A percentile compares a stretch with the other conserved stretches of the same genome.
These are phyloP conservation scores for Lichenostomus cassidix DNA, from an alignment of 2,113 vertebrate species.

Conservation along the genomic window DNA sequence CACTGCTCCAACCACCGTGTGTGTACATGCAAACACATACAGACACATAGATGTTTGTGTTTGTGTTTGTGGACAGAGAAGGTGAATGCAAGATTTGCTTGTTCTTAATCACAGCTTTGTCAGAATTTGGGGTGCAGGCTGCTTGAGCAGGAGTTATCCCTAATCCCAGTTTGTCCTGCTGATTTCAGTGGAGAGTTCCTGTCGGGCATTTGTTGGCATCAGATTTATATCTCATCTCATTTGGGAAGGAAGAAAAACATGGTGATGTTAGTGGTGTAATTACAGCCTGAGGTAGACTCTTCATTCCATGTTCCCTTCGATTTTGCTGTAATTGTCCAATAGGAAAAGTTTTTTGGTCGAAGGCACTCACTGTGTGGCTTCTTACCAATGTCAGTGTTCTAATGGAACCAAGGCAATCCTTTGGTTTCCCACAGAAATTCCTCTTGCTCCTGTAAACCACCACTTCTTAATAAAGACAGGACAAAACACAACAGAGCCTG, in stretches of 20 bases:
- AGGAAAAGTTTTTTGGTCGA: fast-evolving
- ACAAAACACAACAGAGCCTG: background rate
- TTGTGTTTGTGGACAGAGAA: fast-evolving
- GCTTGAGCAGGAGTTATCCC: background rate
- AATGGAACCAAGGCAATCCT: fast-evolving
- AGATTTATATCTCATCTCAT: fast-evolving
- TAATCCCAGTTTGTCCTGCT: fast-evolving
- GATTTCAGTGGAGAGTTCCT: background rate
- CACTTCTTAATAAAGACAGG: background rate
- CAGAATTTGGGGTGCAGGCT: background rate
- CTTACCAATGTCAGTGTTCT: background rate
- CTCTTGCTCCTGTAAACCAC: background rate
- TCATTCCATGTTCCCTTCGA: fast-evolving
- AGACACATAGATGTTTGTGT: fast-evolving
- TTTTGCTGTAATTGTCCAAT: fast-evolving
- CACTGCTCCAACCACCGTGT: background rate
- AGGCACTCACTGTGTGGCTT: fast-evolving
- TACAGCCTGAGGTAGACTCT: fast-evolving
- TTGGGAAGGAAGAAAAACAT: background rate
- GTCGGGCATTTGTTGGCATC: fast-evolving
- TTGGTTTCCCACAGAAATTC: fast-evolving
- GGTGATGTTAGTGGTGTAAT: fast-evolving
- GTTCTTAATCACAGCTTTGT: background rate
- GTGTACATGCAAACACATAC: background rate
- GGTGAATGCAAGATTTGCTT: fast-evolving